A percentile compares a stretch with the other conserved stretches of the same genome.
phyloP scores from a whole-genome alignment of 37 sponge, comb jelly and placozoan genomes.

The Beroe ovata region DNA sequence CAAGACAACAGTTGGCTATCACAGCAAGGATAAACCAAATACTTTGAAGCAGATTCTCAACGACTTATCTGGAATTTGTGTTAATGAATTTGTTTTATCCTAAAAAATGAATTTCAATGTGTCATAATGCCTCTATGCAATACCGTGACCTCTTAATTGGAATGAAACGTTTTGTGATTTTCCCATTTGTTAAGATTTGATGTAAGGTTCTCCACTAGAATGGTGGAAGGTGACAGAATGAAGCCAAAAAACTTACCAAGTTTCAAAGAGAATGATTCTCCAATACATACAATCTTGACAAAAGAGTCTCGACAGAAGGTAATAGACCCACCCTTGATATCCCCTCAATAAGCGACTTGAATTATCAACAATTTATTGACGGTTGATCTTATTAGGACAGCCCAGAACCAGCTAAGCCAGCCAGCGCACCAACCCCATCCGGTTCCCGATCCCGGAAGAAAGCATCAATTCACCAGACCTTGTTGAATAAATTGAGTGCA shows the following conservation, averaged over 20 bases:
- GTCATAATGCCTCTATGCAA: too few relatives aligned
- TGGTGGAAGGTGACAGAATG: constrained; percentile 1
- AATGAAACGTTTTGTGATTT: too few relatives aligned
- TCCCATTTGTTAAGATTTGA: too few relatives aligned
- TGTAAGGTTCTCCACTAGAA: too few relatives aligned
- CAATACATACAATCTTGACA: constrained; percentile 19
- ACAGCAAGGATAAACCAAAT: constrained; percentile 55
- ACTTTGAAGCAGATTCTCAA: neutral
- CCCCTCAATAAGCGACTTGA: too few relatives aligned
- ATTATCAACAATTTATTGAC: neutral
- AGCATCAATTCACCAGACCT: constrained; percentile 11
- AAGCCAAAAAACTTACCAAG: constrained; percentile 18
- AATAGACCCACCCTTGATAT: too few relatives aligned
- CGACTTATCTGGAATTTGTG: too few relatives aligned
- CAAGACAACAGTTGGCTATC: constrained; percentile 56
- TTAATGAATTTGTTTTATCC: neutral
- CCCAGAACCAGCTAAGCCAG: neutral
- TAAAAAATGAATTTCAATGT: neutral
- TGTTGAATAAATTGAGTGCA: constrained; percentile 5
- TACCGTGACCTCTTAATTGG: too few relatives aligned
- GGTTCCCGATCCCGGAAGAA: neutral
- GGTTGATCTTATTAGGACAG: neutral
- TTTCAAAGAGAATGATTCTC: constrained; percentile 21
- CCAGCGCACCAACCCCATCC: neutral
- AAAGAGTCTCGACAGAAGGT: constrained; percentile 6